These are phyloP conservation scores for Chrysemys picta DNA, from an alignment of 2,113 vertebrate species.

Conservation along the genomic window DNA sequence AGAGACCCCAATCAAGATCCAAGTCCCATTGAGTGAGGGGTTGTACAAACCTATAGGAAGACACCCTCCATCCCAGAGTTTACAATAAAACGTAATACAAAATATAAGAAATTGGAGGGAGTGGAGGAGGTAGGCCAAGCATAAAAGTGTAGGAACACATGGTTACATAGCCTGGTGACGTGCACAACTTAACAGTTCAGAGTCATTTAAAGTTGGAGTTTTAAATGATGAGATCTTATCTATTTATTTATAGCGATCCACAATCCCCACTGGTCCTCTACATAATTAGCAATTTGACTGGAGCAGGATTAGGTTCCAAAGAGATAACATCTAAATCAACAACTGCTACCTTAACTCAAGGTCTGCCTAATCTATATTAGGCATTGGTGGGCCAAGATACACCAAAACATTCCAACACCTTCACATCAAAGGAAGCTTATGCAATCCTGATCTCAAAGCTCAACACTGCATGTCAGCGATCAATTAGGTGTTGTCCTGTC, in stretches of 20 bases:
- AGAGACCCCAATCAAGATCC: neutral
- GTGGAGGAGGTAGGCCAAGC: neutral
- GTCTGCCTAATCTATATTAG: neutral
- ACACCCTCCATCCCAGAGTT: neutral
- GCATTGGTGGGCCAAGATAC: neutral
- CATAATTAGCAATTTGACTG: neutral
- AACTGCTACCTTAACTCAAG: neutral
- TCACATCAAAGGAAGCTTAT: neutral
- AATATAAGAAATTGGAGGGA: neutral
- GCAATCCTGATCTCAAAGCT: neutral
- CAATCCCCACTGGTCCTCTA: neutral
- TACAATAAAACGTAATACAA: neutral
- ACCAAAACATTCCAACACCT: neutral
- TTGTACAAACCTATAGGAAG: neutral
- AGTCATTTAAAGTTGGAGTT: neutral
- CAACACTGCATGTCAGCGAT: constrained; percentile 17
- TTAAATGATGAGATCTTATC: neutral
- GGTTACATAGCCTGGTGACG: neutral
- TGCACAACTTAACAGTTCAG: neutral
- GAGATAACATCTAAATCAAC: neutral
- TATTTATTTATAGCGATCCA: neutral
- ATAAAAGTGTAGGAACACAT: neutral
- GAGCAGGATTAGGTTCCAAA: neutral
- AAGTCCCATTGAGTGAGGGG: neutral
- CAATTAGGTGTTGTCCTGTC: neutral